Conservation (phyloP, 2,113 vertebrate genomes). For the Atrichornis clamosus region DNA sequence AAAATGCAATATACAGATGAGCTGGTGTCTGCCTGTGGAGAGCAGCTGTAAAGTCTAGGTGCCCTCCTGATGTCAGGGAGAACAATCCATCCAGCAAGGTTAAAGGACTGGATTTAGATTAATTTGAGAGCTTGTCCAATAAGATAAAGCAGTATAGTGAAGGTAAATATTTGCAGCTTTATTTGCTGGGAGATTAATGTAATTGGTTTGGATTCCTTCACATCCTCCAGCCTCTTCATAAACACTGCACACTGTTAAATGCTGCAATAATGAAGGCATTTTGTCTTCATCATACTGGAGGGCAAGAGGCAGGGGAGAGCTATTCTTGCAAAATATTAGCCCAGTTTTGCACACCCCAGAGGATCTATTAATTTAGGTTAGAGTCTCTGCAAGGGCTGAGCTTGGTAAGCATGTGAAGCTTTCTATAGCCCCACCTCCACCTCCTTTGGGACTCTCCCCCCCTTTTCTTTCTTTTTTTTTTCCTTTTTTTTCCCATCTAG, state of each 20-base stretch:
- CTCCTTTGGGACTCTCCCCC: background rate
- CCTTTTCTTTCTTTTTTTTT: too few species aligned
- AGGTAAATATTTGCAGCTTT: constrained; percentile 58
- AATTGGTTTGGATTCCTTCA: constrained; percentile 61
- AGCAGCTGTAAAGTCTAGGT: background rate
- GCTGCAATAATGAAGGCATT: constrained; percentile 57
- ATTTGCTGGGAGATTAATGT: constrained; percentile 61
- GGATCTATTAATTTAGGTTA: constrained; percentile 55
- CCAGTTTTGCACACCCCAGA: constrained; percentile 53
- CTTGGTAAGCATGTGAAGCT: background rate
- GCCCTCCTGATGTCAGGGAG: background rate
- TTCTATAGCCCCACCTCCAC: background rate
- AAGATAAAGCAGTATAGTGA: constrained; percentile 28
- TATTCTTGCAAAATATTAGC: constrained; percentile 61
- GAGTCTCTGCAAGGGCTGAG: background rate
- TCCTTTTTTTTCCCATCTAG: background rate
- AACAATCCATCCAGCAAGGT: constrained; percentile 22
- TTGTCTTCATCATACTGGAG: constrained; percentile 57
- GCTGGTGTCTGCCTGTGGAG: background rate
- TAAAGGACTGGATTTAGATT: constrained; percentile 46
- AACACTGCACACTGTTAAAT: constrained; percentile 55
- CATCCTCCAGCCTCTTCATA: constrained; percentile 50
- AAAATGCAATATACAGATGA: background rate
- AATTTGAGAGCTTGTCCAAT: constrained; percentile 42
- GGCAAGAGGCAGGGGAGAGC: constrained; percentile 35